A percentile compares a stretch with the other conserved stretches of the same genome.
Evolutionary conservation across 2,888 invertebrate species (phyloP).

Genomic region (Mythimna impura): DNA sequence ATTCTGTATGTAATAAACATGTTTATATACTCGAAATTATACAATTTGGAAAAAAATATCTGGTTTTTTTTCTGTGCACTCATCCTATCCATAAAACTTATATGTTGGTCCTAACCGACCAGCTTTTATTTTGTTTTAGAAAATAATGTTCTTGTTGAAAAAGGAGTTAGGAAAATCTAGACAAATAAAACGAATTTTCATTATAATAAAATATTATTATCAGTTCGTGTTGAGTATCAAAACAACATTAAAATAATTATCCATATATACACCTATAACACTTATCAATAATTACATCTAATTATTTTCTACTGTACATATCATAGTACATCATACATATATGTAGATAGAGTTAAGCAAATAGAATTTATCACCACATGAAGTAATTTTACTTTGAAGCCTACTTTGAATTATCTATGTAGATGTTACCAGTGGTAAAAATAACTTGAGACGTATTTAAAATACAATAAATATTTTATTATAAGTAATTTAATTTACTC

Average conservation of each 20-base stretch:
- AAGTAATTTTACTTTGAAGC: background rate
- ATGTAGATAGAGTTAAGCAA: slow-evolving; percentile 19
- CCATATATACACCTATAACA: slow-evolving; percentile 78
- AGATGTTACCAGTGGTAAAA: slow-evolving; percentile 25
- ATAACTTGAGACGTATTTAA: slow-evolving; percentile 6
- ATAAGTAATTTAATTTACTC: background rate
- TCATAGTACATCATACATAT: slow-evolving; percentile 32
- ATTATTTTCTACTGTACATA: slow-evolving; percentile 70
- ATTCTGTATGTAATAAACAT: no score
- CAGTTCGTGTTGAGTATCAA: slow-evolving; percentile 90
- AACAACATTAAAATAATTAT: slow-evolving; percentile 83
- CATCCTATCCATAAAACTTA: no score
- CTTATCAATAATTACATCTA: slow-evolving; percentile 61
- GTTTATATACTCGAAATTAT: no score
- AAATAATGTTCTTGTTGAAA: no score
- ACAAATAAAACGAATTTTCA: slow-evolving; percentile 64
- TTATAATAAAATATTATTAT: slow-evolving; percentile 88
- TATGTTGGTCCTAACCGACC: no score
- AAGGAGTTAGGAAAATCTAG: background rate
- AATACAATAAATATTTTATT: slow-evolving; percentile 4
- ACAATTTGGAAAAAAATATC: no score
- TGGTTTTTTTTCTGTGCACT: no score
- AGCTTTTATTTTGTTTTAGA: no score
- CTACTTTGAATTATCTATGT: background rate
- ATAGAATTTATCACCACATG: slow-evolving; percentile 12